These are phyloP conservation scores for Anolis sagrei DNA, from an alignment of 2,113 vertebrate genomes.

Conservation along the genomic window DNA sequence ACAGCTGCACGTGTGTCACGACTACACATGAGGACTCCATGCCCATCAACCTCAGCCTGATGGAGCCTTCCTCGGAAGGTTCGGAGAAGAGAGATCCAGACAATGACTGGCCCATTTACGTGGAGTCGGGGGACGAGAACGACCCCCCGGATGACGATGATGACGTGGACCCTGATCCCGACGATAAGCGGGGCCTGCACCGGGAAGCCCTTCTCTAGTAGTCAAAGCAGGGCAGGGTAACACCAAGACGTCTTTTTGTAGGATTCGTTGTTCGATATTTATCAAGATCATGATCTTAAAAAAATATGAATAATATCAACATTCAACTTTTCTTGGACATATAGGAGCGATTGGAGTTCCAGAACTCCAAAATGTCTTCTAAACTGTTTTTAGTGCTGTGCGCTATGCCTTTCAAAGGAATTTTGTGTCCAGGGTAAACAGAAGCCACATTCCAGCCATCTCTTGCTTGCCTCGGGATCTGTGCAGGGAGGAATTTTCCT, in stretches of 20 bases:
- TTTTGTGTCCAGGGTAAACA: conserved; percentile 32
- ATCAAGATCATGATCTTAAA: conserved; percentile 15
- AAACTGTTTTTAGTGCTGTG: conserved; percentile 55
- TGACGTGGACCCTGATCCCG: conserved; percentile 75
- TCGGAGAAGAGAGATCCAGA: conserved; percentile 83
- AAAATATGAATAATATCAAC: neutral
- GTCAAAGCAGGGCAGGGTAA: neutral
- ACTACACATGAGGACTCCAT: conserved; percentile 84
- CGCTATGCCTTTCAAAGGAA: conserved; percentile 48
- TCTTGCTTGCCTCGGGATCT: neutral
- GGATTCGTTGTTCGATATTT: fast-evolving
- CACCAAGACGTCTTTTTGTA: neutral
- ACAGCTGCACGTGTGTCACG: conserved; percentile 93
- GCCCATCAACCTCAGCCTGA: conserved; percentile 81
- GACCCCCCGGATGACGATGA: conserved; percentile 75
- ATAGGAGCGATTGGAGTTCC: conserved; percentile 2
- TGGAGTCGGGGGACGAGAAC: conserved; percentile 92
- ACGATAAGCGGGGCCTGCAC: conserved; percentile 80
- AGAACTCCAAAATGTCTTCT: conserved; percentile 29
- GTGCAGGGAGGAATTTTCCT: conserved; percentile 27
- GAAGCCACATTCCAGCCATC: conserved; percentile 20
- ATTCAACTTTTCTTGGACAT: conserved; percentile 38
- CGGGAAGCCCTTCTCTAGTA: conserved; percentile 76
- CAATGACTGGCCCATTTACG: conserved; percentile 91
- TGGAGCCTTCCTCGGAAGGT: conserved; percentile 78